phyloP scores from a whole-genome alignment of 2,113 vertebrate species.

The Otis tarda region DNA sequence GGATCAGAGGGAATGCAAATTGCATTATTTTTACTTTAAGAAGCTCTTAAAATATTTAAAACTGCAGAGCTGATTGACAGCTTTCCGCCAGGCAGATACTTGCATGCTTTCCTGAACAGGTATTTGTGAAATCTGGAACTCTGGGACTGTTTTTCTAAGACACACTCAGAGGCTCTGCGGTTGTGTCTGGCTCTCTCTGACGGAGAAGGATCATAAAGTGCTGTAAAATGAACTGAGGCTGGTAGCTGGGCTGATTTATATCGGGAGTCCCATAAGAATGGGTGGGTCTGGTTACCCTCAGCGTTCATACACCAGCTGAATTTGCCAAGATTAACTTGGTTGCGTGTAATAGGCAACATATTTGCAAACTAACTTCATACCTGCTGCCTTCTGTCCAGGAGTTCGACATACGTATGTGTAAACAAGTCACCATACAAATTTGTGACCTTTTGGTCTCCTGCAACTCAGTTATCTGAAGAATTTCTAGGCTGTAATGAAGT shows the following conservation, averaged over 20 bases:
- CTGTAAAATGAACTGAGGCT: background rate
- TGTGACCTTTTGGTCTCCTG: background rate
- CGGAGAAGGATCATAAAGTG: background rate
- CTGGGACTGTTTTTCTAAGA: background rate
- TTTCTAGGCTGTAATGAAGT: background rate
- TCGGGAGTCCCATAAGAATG: background rate
- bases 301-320: background rate
- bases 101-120: background rate
- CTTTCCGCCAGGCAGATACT: background rate
- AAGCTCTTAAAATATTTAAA: constrained; percentile 15
- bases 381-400: background rate
- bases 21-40: background rate
- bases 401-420: background rate
- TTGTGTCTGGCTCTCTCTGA: background rate
- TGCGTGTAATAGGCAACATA: background rate
- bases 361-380: background rate
- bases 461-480: background rate
- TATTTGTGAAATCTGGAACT: constrained; percentile 27
- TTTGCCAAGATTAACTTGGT: background rate
- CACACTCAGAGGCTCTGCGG: background rate
- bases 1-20: constrained; percentile 3
- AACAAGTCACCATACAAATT: background rate
- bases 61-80: constrained; percentile 10
- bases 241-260: background rate
- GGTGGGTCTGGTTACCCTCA: background rate